Conservation (phyloP, 2,888 invertebrate genomes). For the Nomada hirtipes region DNA sequence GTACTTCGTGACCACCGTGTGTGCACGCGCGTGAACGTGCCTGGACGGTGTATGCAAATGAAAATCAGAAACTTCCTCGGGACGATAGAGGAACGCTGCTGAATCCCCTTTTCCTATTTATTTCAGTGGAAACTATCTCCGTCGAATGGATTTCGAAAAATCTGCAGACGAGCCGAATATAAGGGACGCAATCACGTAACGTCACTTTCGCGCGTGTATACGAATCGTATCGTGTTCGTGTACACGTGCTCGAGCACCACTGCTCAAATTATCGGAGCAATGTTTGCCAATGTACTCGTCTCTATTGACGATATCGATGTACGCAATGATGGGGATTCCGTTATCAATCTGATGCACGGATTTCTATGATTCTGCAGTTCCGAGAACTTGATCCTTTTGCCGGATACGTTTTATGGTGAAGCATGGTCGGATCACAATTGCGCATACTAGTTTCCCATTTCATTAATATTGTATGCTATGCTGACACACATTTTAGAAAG, state of each 20-base stretch:
- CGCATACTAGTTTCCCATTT: not conserved
- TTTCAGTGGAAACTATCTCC: conserved; percentile 25
- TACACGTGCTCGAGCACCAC: not conserved
- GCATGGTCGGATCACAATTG: not conserved
- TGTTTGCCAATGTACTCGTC: not conserved
- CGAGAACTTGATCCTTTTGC: not conserved
- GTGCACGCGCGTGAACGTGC: conserved; percentile 8
- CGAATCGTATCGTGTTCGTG: conserved; percentile 12
- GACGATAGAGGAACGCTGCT: conserved; percentile 1
- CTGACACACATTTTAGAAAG: not conserved
- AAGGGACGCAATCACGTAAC: conserved; percentile 3
- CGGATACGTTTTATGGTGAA: too few relatives aligned
- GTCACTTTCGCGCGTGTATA: conserved; percentile 26
- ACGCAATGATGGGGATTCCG: not conserved
- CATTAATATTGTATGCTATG: not conserved
- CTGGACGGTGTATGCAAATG: conserved; percentile 38
- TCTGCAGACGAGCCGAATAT: conserved; percentile 7
- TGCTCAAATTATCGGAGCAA: not conserved
- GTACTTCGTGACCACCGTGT: conserved; percentile 23
- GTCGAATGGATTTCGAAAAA: conserved; percentile 18
- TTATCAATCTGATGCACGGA: conserved; percentile 7
- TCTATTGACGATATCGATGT: conserved; percentile 12
- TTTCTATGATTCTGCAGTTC: conserved; percentile 7
- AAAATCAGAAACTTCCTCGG: conserved; percentile 43
- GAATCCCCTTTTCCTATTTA: not conserved